Evolutionary conservation across 2,888 invertebrate genomes (phyloP), one percentile per base, ranked within the genome.

Genomic region (Deroplatys truncata): DNA sequence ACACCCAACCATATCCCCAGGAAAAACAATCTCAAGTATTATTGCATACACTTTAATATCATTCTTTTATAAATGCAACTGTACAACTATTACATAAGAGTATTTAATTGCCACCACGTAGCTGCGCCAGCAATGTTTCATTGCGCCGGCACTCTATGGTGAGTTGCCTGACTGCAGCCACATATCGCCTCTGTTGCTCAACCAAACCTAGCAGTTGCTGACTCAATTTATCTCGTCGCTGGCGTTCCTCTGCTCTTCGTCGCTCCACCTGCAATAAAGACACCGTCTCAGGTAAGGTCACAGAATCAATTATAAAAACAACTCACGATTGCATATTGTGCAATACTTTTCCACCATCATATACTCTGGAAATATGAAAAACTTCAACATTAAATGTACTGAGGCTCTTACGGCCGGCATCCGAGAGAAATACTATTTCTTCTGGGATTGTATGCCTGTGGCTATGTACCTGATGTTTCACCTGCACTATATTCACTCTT

Each of bases 101-200:
- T 89, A 72, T 89, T 28, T 87, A 28, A 28, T 20, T 72, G 56
- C 56, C 56, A 16, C 90, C 91, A 15, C 91, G 86, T 49, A 94
- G 92, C 91, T 93, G 93, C 43, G 93, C 93, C 49, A 95, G 92
- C n/a, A 95, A 92, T 82, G 94, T 94, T 92, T 97, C 97, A 93
- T 96, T 96, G 92, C 95, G 96, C 91, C 96, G 95, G 92, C 96
- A 97, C 93, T 97, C 97, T 91, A 96, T 95, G 90, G 96, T 96
- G 89, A 98, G 95, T 92, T 97, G 96, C 92, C 96, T 95, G 56
- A 97, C 96, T 83, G 97, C 96, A 86, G 95, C 95, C 84, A 96
- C 96, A 93, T 98, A 98, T 91, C 96, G 95, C 88, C 98, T 94
- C 92, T 97, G 97, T 91, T 96, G 95, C 91, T 98, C 97, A 56